A percentile compares a stretch with the other conserved stretches of the same genome.
Evolutionary conservation across 2,888 invertebrate genomes (phyloP).

Genomic region (Hypercompe scribonia): DNA sequence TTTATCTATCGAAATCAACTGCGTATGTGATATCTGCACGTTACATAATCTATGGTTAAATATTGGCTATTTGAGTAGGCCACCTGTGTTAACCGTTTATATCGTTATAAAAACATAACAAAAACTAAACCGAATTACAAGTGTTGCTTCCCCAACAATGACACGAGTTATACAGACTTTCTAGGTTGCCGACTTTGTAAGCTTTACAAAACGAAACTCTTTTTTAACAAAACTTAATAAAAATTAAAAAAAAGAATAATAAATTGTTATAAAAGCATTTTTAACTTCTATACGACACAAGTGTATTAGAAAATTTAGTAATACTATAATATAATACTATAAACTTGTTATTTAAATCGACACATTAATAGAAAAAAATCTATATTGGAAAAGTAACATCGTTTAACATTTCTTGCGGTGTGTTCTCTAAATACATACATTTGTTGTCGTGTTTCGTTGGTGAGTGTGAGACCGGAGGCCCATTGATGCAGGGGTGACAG

Average conservation of each 20-base stretch:
- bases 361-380: too few species aligned
- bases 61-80: constrained; percentile 41
- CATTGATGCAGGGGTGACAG: too few species aligned
- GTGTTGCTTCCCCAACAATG: not conserved
- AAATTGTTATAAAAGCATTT: not conserved
- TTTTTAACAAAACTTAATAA: not conserved
- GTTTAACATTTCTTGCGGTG: too few species aligned
- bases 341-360: too few species aligned
- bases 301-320: too few species aligned
- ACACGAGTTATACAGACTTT: not conserved
- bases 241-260: not conserved
- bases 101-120: constrained; percentile 17
- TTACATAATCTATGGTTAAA: constrained; percentile 31
- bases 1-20: too few species aligned
- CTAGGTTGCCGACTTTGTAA: not conserved
- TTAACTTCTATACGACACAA: too few species aligned
- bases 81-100: constrained; percentile 42
- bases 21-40: constrained; percentile 12
- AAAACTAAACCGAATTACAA: not conserved
- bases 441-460: too few species aligned
- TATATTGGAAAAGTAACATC: not conserved
- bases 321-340: too few species aligned
- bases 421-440: too few species aligned
- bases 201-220: not conserved
- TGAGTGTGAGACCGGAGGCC: too few species aligned